These are phyloP conservation scores for Strigamia maritima DNA, from an alignment of 2,888 invertebrate species.

Conservation along the genomic window DNA sequence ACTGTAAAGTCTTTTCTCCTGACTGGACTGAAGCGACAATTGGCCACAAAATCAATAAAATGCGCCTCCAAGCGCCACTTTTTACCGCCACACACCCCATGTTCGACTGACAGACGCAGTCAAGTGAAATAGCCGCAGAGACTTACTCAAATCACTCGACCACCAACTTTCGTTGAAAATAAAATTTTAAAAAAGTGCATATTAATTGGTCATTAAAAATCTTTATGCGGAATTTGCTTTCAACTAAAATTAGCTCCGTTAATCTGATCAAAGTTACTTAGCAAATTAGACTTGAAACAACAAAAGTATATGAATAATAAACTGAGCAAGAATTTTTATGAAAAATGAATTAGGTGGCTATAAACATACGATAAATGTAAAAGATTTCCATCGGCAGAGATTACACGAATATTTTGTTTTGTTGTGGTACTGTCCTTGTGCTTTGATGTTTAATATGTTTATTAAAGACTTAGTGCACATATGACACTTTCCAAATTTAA, in stretches of 20 bases:
- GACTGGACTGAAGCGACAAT: conserved; percentile 26
- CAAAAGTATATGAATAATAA: not conserved
- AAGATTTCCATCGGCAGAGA: not conserved
- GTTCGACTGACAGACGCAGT: conserved; percentile 27
- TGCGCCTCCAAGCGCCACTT: conserved; percentile 34
- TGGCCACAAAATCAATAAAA: conserved; percentile 32
- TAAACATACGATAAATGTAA: no score
- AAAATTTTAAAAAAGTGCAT: not conserved
- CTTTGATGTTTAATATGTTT: not conserved
- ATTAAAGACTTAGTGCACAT: not conserved
- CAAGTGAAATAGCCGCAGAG: conserved; percentile 23
- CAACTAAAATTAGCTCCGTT: conserved; percentile 1
- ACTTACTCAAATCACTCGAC: conserved; percentile 19
- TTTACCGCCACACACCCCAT: conserved; percentile 17
- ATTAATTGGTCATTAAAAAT: conserved; percentile 13
- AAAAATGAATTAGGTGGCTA: not conserved
- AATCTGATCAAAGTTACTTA: conserved; percentile 14
- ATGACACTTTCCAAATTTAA: no score
- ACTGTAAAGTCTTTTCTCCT: conserved; percentile 23
- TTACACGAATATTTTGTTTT: not conserved
- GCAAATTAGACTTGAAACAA: conserved; percentile 17
- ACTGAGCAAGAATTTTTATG: not conserved
- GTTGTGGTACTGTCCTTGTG: not conserved
- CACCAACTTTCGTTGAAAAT: not conserved
- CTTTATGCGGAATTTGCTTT: not conserved